Conservation (phyloP, 2,888 invertebrate genomes). For the Eilema griseolum region DNA sequence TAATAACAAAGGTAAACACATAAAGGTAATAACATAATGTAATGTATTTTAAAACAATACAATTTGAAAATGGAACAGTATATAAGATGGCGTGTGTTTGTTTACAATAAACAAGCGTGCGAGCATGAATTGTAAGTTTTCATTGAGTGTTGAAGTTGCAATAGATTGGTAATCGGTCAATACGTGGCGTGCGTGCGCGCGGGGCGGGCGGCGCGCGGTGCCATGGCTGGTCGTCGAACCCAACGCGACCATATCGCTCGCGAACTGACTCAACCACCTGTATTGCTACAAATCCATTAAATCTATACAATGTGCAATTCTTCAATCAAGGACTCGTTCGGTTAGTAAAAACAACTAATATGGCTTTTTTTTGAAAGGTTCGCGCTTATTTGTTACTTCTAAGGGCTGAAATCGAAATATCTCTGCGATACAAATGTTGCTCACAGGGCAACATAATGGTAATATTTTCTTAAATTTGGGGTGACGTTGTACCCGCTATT, state of each 20-base stretch:
- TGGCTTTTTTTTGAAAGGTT: not conserved
- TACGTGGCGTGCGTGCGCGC: conserved; percentile 65
- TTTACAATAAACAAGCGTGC: conserved; percentile 54
- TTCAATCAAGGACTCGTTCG: conserved; percentile 32
- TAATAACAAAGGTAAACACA: not conserved
- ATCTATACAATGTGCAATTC: conserved; percentile 41
- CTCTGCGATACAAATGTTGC: too few species aligned
- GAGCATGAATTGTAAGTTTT: conserved; percentile 68
- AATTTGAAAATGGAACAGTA: not conserved
- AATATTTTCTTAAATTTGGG: too few species aligned
- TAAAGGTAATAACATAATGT: not conserved
- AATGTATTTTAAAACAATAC: not conserved
- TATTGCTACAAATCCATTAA: conserved; percentile 56
- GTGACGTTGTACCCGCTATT: too few species aligned
- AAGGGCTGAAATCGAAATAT: too few species aligned
- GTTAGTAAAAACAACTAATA: conserved; percentile 16
- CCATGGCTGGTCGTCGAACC: conserved; percentile 80
- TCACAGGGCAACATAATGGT: too few species aligned
- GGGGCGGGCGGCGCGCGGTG: conserved; percentile 48
- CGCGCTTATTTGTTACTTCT: too few species aligned
- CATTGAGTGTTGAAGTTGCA: conserved; percentile 71
- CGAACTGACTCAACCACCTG: conserved; percentile 54
- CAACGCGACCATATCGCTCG: conserved; percentile 45
- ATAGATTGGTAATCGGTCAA: conserved; percentile 70
- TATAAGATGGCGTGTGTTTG: conserved; percentile 27